Evolutionary conservation across 2,888 invertebrate genomes (phyloP).

Genomic region (Neoitamus cyanurus): DNA sequence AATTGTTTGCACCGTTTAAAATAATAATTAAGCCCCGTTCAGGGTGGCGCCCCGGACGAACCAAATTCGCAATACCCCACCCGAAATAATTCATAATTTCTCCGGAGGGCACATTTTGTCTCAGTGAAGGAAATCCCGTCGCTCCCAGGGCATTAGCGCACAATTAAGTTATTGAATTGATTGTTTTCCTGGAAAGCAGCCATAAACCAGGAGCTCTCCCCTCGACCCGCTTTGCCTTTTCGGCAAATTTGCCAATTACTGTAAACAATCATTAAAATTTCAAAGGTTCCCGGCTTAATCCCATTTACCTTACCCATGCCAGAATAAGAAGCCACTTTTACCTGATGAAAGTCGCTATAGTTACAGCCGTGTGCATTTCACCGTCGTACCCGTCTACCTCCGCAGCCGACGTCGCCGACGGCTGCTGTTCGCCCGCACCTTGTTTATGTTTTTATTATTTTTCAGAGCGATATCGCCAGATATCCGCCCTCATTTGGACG

Average conservation of each 20-base stretch:
- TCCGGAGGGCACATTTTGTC: not conserved
- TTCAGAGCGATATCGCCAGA: not conserved
- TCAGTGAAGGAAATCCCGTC: not conserved
- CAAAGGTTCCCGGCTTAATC: not conserved
- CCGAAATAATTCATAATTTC: not conserved
- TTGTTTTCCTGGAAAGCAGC: not conserved
- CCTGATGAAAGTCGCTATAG: not conserved
- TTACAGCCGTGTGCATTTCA: not conserved
- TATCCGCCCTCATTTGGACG: not conserved
- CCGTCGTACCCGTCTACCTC: not conserved
- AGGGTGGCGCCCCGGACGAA: not conserved
- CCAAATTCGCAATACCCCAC: not conserved
- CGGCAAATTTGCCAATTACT: constrained; percentile 1
- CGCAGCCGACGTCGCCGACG: too few relatives aligned
- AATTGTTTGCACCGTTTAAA: not conserved
- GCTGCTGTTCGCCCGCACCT: not conserved
- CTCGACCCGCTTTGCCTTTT: not conserved
- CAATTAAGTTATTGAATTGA: constrained; percentile 5
- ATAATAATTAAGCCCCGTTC: not conserved
- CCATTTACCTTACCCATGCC: not conserved
- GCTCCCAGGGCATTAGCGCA: not conserved
- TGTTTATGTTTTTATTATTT: not conserved
- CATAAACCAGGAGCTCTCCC: not conserved
- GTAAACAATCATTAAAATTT: constrained; percentile 5
- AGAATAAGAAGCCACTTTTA: not conserved